Percentiles rank a stretch among this genome's conserved stretches.
These are phyloP conservation scores for Sphaerophoria rueppellii DNA, from an alignment of 2,888 invertebrate genomes.

Conservation along the genomic window DNA sequence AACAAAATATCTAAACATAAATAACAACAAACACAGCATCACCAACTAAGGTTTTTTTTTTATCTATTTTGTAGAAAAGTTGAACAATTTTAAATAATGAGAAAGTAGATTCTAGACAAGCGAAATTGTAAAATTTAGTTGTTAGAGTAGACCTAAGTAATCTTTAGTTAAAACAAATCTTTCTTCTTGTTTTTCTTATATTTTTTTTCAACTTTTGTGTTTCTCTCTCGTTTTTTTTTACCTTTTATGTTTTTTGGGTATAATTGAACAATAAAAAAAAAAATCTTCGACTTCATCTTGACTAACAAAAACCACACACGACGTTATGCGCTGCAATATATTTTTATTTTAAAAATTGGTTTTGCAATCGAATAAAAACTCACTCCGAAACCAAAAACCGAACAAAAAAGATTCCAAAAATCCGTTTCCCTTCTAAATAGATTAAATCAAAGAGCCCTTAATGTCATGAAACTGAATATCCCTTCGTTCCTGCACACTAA, in stretches of 20 bases:
- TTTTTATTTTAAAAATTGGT: conserved; percentile 40
- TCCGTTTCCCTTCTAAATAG: conserved; percentile 82
- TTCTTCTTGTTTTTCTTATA: conserved; percentile 53
- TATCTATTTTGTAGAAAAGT: conserved; percentile 9
- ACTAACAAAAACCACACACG: conserved; percentile 57
- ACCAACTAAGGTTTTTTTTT: conserved; percentile 27
- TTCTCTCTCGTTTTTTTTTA: conserved; percentile 62
- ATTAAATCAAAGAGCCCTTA: conserved; percentile 81
- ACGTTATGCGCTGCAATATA: conserved; percentile 48
- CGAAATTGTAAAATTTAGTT: no score
- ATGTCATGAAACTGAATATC: conserved; percentile 81
- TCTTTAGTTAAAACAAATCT: conserved; percentile 29
- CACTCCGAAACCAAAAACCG: conserved; percentile 76
- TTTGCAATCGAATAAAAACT: conserved; percentile 34
- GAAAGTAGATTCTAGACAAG: background rate
- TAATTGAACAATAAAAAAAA: conserved; percentile 55
- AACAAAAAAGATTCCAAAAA: conserved; percentile 81
- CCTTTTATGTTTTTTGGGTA: conserved; percentile 57
- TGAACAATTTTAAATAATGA: conserved; percentile 9
- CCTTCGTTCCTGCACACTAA: conserved; percentile 76
- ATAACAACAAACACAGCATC: conserved; percentile 52
- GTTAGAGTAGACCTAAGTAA: background rate
- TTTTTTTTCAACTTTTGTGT: conserved; percentile 52
- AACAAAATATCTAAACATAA: background rate
- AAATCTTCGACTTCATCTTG: conserved; percentile 55